Base-by-base conservation (phyloP, 2,888 invertebrate species). In the Sminthurinus aureus region DNA sequence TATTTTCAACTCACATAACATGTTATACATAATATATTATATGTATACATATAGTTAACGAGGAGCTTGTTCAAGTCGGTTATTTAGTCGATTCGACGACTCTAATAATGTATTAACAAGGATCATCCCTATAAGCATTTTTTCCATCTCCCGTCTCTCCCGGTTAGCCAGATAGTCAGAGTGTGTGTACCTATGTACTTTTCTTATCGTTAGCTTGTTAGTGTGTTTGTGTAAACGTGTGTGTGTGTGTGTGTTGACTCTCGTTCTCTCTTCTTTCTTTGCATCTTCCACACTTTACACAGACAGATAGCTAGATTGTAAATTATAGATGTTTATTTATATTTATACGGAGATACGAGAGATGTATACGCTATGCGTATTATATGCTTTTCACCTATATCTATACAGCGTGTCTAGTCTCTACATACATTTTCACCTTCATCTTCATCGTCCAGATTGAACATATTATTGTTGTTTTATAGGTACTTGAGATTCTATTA, bases 51-150 rank as follows among this genome's bases (percentile, higher is more conserved):
- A 38, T 24, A 71, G 71, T 71, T 24, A 71, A 71, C 71, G 71
- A 71, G 71, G 26, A 71, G 71, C 71, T 71, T 71, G 71, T 71
- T 69, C 22, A 69, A 69, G 69, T 69, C 69, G 69, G 13, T 69
- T 69, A 69, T 69, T 69, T 71, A 38, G 15, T 58, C 71, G 26
- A 71, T 71, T 26, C 71, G 11, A 15, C 58, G 13, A n/a, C 24
- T 71, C 26, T 71, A 71, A 71, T 71, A 71, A 71, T 15, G 71
- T 71, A 71, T 71, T 71, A 71, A 71, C 71, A 71, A 71, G 71
- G 69, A 22, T 69, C 58, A 58, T 69, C 22, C 69, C 69, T 22
- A 69, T 22, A 69, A 15, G 38, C 38, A 38, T 38, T 58, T 13
- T 58, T 58, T 58, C 58, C 58, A 6, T 18, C 0, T 58, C 58